Base-by-base conservation (phyloP, 2,797 vertebrate species). In the Sebastolobus alascanus region DNA sequence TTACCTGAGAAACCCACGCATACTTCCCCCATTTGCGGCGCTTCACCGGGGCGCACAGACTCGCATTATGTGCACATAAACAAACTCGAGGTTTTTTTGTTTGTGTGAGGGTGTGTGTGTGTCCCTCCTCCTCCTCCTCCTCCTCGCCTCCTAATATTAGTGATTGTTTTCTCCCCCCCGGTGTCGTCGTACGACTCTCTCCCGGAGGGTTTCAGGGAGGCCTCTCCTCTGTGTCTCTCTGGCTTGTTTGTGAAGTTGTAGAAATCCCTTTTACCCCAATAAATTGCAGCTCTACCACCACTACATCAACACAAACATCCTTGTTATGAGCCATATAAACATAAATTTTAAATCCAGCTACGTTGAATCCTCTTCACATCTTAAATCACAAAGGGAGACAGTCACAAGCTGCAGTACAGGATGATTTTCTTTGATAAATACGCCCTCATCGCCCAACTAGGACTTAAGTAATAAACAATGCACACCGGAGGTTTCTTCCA, bases 1-100 rank as follows among this genome's bases (percentile, higher is more conserved):
- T 99, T 99, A 99, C 98, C 98, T 99, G 98, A 97, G 97, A 96
- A 98, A 98, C 97, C 97, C 97, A 97, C 97, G 97, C 97, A 97
- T 97, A 97, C 97, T 98, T 97, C 96, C 96, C 96, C 96, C 97
- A 97, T 98, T 97, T 96, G 97, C 95, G 95, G 96, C 95, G 96
- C 96, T 96, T 97, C 96, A 96, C 96, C 95, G 88, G 96, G 43
- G 96, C 95, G 96, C 96, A 96, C 96, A 96, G 96, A 96, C 96
- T 96, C 97, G 90, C 96, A 97, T 98, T 97, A 97, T 97, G 95
- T 95, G 95, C 96, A 96, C 97, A 97, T 98, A 97, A 98, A 98
- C 97, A 98, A 97, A 98, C 96, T 91, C 96, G 75, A 88, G 90
- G 87, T 64, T 83, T 85, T 85, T 84, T 50, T 64, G 29, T 68